Base-by-base conservation (phyloP, 2,888 invertebrate species). In the Chrysodeixis includens region DNA sequence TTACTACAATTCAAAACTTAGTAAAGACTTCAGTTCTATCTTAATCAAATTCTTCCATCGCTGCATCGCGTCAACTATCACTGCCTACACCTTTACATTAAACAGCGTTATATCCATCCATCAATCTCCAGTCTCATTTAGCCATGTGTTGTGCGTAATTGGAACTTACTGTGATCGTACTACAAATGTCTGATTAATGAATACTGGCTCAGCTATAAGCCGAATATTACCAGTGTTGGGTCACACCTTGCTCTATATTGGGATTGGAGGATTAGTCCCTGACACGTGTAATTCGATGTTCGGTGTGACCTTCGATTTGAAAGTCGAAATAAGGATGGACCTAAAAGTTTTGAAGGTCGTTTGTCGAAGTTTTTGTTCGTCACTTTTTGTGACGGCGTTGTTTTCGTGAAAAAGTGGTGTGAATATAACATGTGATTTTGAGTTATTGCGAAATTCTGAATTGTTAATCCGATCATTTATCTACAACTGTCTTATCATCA, bases 221-320 rank as follows among this genome's bases (percentile, higher is more conserved):
- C 58, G 78, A 73, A 73, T 77, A 77, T 76, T 67, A 72, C 66
- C 61, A 76, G 57, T 51, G 49, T 35, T 49, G 26, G 55, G 22
- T 61, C 60, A 30, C 9, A 71, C 51, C 57, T 55, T 67, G 78
- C 49, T 73, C 78, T 73, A 73, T 74, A 66, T 73, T 22, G 56
- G 55, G 44, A 73, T 62, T 49, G 53, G n/a, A 18, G 67, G 74
- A 74, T 74, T 77, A 74, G 61, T 77, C 62, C 72, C 74, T 76
- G 65, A 72, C 66, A 71, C 54, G 61, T 64, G 26, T 46, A 20
- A 20, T 20, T 35, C 20, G 20, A 49, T 40, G 40, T 40, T 40
- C 5, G 14, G 30, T 9, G 10, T 40, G 40, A 40, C 40, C 40
- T 40, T 40, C 40, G 40, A n/a, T n/a, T 40, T 40, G n/a, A 40